Evolutionary conservation across 2,888 invertebrate species (phyloP).

Genomic region (Ochropleura leucogaster): DNA sequence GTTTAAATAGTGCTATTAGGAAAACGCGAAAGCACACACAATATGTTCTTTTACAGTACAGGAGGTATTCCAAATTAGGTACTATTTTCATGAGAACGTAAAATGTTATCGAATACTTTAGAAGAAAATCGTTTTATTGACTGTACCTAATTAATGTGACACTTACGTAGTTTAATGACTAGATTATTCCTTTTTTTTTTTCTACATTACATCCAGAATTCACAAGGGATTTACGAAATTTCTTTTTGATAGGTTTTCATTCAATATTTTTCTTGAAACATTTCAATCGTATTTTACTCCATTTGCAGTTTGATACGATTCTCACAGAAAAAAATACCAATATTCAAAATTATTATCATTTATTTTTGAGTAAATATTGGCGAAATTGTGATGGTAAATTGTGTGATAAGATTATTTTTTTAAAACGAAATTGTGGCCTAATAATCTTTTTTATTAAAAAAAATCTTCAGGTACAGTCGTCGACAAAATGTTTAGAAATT

Average conservation of each 20-base stretch:
- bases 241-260: background rate
- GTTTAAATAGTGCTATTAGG: too few relatives aligned
- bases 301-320: conserved; percentile 35
- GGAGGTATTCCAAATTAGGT: too few relatives aligned
- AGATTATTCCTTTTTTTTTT: too few relatives aligned
- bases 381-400: conserved; percentile 80
- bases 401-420: conserved; percentile 80
- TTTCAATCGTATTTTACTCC: conserved; percentile 20
- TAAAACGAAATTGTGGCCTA: conserved; percentile 85
- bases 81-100: too few relatives aligned
- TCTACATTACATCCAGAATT: too few relatives aligned
- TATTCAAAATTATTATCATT: conserved; percentile 3
- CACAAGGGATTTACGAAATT: too few relatives aligned
- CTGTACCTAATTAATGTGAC: background rate
- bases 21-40: too few relatives aligned
- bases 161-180: too few relatives aligned
- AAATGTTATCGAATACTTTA: too few relatives aligned
- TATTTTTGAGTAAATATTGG: conserved; percentile 63
- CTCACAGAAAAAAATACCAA: conserved; percentile 14
- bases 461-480: conserved; percentile 69
- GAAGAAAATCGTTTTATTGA: background rate
- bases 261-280: conserved; percentile 20
- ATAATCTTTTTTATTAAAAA: conserved; percentile 68
- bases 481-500: conserved; percentile 50
- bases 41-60: too few relatives aligned